These are phyloP conservation scores for Zeus faber DNA, from an alignment of 2,113 vertebrate genomes.

Conservation along the genomic window DNA sequence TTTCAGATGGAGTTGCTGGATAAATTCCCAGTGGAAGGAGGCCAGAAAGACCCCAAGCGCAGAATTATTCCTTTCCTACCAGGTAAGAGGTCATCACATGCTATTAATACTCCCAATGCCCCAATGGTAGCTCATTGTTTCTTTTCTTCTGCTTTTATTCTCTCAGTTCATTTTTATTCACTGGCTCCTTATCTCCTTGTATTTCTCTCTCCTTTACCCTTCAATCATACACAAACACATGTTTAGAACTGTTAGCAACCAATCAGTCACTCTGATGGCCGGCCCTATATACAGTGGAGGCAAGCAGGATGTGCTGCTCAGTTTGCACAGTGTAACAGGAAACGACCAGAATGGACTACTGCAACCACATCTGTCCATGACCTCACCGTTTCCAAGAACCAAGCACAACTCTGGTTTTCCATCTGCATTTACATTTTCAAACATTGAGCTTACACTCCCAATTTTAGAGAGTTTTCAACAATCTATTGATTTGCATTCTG, in stretches of 20 bases:
- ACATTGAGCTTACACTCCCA: conserved; percentile 1
- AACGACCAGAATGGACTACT: conserved; percentile 6
- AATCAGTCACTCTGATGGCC: too few species aligned
- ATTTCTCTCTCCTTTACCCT: too few species aligned
- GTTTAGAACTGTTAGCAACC: too few species aligned
- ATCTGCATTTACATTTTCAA: conserved; percentile 7
- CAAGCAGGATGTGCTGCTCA: conserved; percentile 1
- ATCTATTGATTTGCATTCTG: too few species aligned
- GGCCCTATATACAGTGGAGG: conserved; percentile 9
- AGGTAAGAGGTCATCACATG: conserved; percentile 75
- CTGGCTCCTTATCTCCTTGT: too few species aligned
- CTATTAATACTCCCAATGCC: background rate
- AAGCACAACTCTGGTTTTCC: conserved; percentile 3
- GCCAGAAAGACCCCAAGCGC: conserved; percentile 97
- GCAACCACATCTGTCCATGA: conserved; percentile 4
- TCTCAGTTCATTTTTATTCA: too few species aligned
- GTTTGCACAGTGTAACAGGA: background rate
- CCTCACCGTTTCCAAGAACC: conserved; percentile 21
- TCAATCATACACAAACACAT: too few species aligned
- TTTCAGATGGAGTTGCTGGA: conserved; percentile 98
- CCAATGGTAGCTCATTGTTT: too few species aligned
- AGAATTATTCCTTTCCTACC: conserved; percentile 97
- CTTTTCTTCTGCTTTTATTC: too few species aligned
- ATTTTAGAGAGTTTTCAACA: too few species aligned
- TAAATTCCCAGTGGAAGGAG: conserved; percentile 98